A percentile compares a stretch with the other conserved stretches of the same genome.
Evolutionary conservation across 2,113 vertebrate genomes (phyloP).

Genomic region (Paraplagusia blochii): DNA sequence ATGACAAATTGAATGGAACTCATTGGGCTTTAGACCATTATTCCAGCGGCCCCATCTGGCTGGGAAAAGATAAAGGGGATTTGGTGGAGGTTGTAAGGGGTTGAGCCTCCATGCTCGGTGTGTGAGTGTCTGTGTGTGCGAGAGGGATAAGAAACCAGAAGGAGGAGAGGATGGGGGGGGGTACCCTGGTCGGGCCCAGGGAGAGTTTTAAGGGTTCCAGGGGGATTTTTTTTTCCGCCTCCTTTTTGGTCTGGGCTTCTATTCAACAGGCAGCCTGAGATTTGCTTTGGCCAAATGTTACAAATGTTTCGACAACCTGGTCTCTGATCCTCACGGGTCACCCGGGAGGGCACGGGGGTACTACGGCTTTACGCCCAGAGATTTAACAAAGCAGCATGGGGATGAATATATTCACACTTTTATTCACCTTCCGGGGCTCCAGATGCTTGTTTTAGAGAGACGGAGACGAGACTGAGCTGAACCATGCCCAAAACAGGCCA

Average conservation of each 20-base stretch:
- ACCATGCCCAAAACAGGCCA: constrained; percentile 40
- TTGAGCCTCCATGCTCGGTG: constrained; percentile 65
- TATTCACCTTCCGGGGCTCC: constrained; percentile 60
- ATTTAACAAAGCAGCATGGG: constrained; percentile 71
- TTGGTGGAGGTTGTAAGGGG: constrained; percentile 77
- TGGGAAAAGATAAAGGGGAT: constrained; percentile 81
- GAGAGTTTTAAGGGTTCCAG: constrained; percentile 68
- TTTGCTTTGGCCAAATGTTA: constrained; percentile 83
- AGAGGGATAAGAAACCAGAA: constrained; percentile 53
- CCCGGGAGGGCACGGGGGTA: constrained; percentile 55
- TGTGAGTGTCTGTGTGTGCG: constrained; percentile 43
- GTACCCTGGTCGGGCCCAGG: constrained; percentile 38
- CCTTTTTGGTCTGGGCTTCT: constrained; percentile 59
- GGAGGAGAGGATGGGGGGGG: constrained; percentile 25
- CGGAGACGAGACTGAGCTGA: constrained; percentile 29
- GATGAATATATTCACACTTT: constrained; percentile 73
- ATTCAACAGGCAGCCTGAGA: constrained; percentile 75
- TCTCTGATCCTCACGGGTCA: constrained; percentile 79
- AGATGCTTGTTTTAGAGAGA: constrained; percentile 67
- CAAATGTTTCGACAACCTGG: constrained; percentile 85
- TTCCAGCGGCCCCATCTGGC: constrained; percentile 81
- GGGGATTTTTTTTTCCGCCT: constrained; percentile 39
- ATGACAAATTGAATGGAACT: constrained; percentile 86
- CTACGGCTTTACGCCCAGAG: constrained; percentile 59
- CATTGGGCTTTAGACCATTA: constrained; percentile 75